Evolutionary conservation across 2,888 invertebrate genomes (phyloP), one percentile per base, ranked within the genome.

Genomic region (Idaea biselata): DNA sequence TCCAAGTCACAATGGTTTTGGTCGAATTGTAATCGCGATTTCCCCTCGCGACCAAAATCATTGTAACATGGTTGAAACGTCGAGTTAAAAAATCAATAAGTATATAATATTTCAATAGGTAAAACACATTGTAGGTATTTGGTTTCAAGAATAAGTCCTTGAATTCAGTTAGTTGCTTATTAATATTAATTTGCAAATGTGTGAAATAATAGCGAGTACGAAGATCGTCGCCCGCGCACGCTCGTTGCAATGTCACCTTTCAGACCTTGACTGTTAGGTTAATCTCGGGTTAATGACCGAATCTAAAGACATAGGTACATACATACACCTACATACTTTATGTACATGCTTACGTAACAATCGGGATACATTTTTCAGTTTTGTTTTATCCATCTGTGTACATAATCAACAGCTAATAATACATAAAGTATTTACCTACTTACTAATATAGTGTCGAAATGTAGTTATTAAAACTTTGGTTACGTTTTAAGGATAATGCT

Each of bases 221-320:
- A 44, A 65, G 64, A 66, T 61, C 74, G 74, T 63, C 84, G 84
- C 81, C 78, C 69, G 83, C 82, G 84, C 82, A 80, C 59, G 69
- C 64, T 71, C 60, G 58, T 70, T 77, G 77, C 86, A 87, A 87
- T 82, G 87, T 87, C 87, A 87, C 87, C 84, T 77, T 73, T 64
- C 67, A 76, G 82, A 87, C 86, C 87, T 87, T 87, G 82, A 64
- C 67, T 67, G 68, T 73, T 76, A 69, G 78, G 79, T 81, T 81
- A 82, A 82, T 84, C 79, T 81, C 67, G 76, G 86, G 81, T 81
- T 78, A 70, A 75, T 84, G 86, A 85, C 86, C 84, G 75, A 67
- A 74, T 77, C 77, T 83, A 78, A 79, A 80, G 73, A 79, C 25
- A 25, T 25, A 25, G 25, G 25, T 25, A 5, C 25, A 25, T 74